Evolutionary conservation across 35 echinoderm and acorn worm genomes (phyloP).

Genomic region (Ptychodera flava): DNA sequence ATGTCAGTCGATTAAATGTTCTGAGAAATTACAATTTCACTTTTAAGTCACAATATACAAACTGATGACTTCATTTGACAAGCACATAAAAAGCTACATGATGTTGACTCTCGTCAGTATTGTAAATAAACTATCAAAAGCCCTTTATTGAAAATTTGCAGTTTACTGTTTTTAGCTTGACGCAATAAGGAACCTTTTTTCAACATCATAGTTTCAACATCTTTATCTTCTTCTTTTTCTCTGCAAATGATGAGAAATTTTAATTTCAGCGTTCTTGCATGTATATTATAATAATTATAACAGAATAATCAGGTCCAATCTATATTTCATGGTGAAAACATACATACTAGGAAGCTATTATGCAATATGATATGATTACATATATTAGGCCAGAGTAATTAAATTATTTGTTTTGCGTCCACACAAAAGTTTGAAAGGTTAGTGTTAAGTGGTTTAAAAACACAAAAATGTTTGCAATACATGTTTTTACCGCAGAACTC

Average conservation of each 20-base stretch:
- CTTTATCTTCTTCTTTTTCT: slow-evolving; percentile 86
- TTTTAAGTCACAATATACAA: too few species aligned
- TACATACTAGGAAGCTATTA: not conserved
- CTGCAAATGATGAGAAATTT: slow-evolving; percentile 29
- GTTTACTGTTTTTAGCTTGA: not conserved
- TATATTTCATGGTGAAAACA: not conserved
- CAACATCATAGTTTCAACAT: slow-evolving; percentile 86
- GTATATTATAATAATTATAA: not conserved
- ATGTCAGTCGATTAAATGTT: too few species aligned
- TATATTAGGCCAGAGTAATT: not conserved
- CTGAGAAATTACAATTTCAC: too few species aligned
- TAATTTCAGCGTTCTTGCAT: not conserved
- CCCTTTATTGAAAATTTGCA: too few species aligned
- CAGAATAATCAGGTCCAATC: not conserved
- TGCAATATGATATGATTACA: not conserved
- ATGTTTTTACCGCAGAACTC: too few species aligned
- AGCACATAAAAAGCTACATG: not conserved
- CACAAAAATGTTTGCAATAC: too few species aligned
- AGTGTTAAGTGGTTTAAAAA: too few species aligned
- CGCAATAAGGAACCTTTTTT: slow-evolving; percentile 83
- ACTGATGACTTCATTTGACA: too few species aligned
- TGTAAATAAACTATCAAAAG: not conserved
- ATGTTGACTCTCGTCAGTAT: not conserved
- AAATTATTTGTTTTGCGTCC: not conserved
- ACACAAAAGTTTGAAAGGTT: too few species aligned